phyloP scores from a whole-genome alignment of 30 jellyfish, hydroid and myxozoan species.

The Aurelia aurita region DNA sequence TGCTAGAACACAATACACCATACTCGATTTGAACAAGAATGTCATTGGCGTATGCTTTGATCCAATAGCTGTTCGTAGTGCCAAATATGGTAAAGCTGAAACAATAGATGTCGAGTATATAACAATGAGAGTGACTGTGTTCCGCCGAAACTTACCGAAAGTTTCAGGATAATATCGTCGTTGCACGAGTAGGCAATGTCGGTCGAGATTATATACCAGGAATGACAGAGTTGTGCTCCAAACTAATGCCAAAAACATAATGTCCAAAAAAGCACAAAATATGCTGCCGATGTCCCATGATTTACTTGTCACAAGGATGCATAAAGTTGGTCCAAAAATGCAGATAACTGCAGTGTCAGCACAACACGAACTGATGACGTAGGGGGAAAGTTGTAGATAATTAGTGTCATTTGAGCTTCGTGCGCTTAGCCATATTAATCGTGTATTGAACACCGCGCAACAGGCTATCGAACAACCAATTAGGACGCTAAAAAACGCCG shows the following conservation, averaged over 20 bases:
- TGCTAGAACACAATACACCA: conserved; percentile 41
- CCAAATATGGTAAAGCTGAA: conserved; percentile 25
- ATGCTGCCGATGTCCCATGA: conserved; percentile 4
- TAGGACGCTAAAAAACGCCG: conserved; percentile 34
- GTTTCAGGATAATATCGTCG: conserved; percentile 40
- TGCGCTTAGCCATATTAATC: conserved; percentile 40
- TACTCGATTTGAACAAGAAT: conserved; percentile 18
- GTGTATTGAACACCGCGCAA: conserved; percentile 25
- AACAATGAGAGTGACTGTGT: conserved; percentile 7
- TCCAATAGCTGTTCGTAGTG: conserved; percentile 1
- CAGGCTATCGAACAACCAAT: conserved; percentile 42
- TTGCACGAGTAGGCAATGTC: conserved; percentile 61
- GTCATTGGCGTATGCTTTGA: conserved; percentile 33
- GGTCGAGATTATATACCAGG: conserved; percentile 56
- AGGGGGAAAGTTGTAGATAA: conserved; percentile 46
- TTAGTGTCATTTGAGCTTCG: not conserved
- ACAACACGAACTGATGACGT: conserved; percentile 44
- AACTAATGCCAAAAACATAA: conserved; percentile 45
- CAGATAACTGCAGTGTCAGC: conserved; percentile 36
- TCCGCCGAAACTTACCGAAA: conserved; percentile 42
- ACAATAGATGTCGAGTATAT: conserved; percentile 35
- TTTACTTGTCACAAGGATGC: conserved; percentile 12
- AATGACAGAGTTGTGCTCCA: conserved; percentile 36
- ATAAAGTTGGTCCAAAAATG: conserved; percentile 49
- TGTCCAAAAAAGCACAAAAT: conserved; percentile 37